Percentiles rank a stretch among this genome's conserved stretches.
Conservation (phyloP, 2,888 invertebrate genomes). For the Drosophila lacicola region DNA sequence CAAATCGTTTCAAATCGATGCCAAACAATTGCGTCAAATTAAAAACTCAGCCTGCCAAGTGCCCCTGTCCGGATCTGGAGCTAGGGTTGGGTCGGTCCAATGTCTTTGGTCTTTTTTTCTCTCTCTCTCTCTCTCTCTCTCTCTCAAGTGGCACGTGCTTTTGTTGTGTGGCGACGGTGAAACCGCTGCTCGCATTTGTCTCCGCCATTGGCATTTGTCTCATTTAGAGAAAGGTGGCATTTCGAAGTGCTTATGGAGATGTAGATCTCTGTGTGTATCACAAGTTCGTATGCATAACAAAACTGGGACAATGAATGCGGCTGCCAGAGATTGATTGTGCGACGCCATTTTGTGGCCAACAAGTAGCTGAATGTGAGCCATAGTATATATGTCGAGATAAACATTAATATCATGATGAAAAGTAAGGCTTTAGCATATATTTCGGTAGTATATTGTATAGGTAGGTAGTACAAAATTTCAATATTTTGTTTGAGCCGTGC, state of each 20-base stretch:
- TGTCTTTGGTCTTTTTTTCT: slow-evolving; percentile 27
- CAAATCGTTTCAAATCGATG: slow-evolving; percentile 63
- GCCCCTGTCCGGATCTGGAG: slow-evolving; percentile 40
- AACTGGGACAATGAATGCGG: slow-evolving; percentile 52
- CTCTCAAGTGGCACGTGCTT: slow-evolving; percentile 75
- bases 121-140: slow-evolving; percentile 4
- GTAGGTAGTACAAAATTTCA: too few relatives aligned
- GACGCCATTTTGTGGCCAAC: slow-evolving; percentile 51
- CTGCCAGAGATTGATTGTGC: slow-evolving; percentile 67
- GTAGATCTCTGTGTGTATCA: slow-evolving; percentile 9
- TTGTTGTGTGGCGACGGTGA: slow-evolving; percentile 58
- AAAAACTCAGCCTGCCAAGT: slow-evolving; percentile 60
- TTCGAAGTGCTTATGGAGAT: slow-evolving; percentile 43
- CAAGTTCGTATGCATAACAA: slow-evolving; percentile 46
- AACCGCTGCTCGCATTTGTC: slow-evolving; percentile 73
- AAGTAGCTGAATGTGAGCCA: slow-evolving; percentile 38
- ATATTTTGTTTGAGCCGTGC: too few relatives aligned
- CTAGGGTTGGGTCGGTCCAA: slow-evolving; percentile 36
- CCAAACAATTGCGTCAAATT: slow-evolving; percentile 74
- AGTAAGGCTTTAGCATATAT: slow-evolving; percentile 23
- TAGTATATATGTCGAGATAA: slow-evolving; percentile 18
- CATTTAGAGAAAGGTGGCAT: slow-evolving; percentile 71
- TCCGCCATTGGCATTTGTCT: slow-evolving; percentile 57
- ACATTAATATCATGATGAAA: slow-evolving; percentile 24
- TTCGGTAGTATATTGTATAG: background rate